These are phyloP conservation scores for Nasonia vitripennis DNA, from an alignment of 1,140 invertebrate genomes.

Conservation along the genomic window DNA sequence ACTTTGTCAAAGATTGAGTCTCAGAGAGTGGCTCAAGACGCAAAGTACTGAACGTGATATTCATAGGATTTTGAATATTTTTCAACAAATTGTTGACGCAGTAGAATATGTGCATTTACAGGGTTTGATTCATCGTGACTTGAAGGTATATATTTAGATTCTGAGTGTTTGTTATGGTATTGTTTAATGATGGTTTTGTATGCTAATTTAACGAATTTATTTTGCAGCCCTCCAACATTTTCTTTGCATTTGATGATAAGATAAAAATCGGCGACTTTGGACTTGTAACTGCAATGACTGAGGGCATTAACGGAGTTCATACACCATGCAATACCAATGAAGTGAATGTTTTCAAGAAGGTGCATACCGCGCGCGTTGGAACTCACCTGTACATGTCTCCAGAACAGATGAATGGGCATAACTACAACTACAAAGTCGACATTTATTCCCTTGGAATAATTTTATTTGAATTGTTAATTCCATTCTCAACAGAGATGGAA, in stretches of 20 bases:
- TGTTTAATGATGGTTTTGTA: constrained; percentile 36
- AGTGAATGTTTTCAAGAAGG: constrained; percentile 53
- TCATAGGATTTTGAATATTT: constrained; percentile 82
- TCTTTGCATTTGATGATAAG: constrained; percentile 91
- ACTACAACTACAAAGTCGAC: constrained; percentile 96
- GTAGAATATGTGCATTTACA: constrained; percentile 96
- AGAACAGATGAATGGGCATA: constrained; percentile 87
- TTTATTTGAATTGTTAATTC: constrained; percentile 92
- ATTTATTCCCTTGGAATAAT: constrained; percentile 97
- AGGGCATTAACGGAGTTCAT: constrained; percentile 75
- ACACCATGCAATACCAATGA: constrained; percentile 58
- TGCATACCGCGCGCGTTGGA: constrained; percentile 85
- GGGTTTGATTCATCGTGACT: constrained; percentile 94
- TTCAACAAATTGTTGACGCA: constrained; percentile 94
- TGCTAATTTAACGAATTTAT: constrained; percentile 33
- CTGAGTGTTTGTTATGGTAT: background rate
- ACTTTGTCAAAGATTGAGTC: constrained; percentile 90
- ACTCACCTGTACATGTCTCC: constrained; percentile 98
- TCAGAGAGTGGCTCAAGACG: constrained; percentile 91
- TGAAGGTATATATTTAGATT: constrained; percentile 81
- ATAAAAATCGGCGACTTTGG: constrained; percentile 99
- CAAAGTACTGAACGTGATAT: constrained; percentile 72
- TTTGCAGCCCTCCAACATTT: constrained; percentile 94
- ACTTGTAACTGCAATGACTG: constrained; percentile 89
- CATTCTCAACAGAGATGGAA: constrained; percentile 94